These are phyloP conservation scores for Catharus minimus DNA, from an alignment of 2,113 vertebrate species.

Conservation along the genomic window DNA sequence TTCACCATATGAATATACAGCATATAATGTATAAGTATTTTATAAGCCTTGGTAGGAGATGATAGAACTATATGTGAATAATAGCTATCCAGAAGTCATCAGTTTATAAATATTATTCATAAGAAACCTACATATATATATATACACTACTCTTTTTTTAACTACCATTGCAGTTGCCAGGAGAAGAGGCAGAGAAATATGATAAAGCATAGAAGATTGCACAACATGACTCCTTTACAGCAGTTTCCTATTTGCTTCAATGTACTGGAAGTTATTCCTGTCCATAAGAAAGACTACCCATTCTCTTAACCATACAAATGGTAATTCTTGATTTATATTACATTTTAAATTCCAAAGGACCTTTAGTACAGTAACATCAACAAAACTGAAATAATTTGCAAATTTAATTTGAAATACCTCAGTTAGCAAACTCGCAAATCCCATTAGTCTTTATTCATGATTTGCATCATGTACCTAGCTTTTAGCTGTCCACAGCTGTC, in stretches of 20 bases:
- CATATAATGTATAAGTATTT: background rate
- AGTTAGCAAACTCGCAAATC: background rate
- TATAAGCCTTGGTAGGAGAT: background rate
- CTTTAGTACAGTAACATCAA: background rate
- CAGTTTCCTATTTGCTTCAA: background rate
- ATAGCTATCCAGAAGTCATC: background rate
- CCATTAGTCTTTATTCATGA: background rate
- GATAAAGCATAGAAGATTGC: background rate
- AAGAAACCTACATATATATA: background rate
- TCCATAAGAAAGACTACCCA: background rate
- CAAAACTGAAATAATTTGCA: background rate
- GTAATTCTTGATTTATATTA: background rate
- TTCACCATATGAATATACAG: background rate
- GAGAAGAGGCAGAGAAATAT: background rate
- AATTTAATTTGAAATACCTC: background rate
- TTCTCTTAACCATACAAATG: background rate
- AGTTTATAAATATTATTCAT: background rate
- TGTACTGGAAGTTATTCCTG: background rate
- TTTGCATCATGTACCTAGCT: background rate
- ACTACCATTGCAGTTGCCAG: background rate
- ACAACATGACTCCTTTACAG: background rate
- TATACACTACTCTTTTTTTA: background rate
- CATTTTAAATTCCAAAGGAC: background rate
- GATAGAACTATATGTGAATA: background rate
- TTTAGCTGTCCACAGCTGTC: background rate